A percentile compares a stretch with the other conserved stretches of the same genome.
phyloP scores from a whole-genome alignment of 1,140 invertebrate species.

The Drosophila equinoxialis region DNA sequence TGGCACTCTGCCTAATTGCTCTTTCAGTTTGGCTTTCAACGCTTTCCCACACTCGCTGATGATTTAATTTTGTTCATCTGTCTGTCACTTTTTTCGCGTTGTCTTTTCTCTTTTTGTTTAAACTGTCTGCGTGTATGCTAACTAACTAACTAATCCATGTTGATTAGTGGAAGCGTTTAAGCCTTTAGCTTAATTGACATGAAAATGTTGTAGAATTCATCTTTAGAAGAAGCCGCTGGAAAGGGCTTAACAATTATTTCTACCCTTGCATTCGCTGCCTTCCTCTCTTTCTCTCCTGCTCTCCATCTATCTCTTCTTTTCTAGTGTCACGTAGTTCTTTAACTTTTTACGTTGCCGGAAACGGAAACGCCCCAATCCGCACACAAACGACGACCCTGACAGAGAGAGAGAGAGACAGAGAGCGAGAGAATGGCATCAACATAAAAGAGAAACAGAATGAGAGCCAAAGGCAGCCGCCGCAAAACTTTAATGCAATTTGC shows the following conservation, averaged over 20 bases:
- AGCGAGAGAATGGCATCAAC: not conserved
- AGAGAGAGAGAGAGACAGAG: not conserved
- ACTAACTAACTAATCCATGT: slow-evolving; percentile 14
- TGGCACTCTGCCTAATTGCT: slow-evolving; percentile 71
- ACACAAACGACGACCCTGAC: slow-evolving; percentile 32
- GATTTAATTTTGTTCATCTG: slow-evolving; percentile 1
- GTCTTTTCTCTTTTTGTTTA: slow-evolving; percentile 21
- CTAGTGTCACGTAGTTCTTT: slow-evolving; percentile 62
- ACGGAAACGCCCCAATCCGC: slow-evolving; percentile 47
- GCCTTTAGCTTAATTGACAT: slow-evolving; percentile 8
- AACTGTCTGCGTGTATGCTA: slow-evolving; percentile 1
- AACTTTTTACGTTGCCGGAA: slow-evolving; percentile 69
- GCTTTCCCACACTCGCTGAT: not conserved
- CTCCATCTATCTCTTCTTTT: not conserved
- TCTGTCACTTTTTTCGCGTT: slow-evolving; percentile 30
- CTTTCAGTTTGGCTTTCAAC: slow-evolving; percentile 14
- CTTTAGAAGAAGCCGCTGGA: not conserved
- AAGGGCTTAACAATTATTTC: slow-evolving; percentile 32
- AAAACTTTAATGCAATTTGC: slow-evolving; percentile 69
- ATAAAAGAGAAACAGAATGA: too few species aligned
- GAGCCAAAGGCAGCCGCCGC: slow-evolving; percentile 14
- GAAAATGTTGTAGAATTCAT: slow-evolving; percentile 6
- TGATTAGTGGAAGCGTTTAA: slow-evolving; percentile 5
- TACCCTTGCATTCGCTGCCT: not conserved
- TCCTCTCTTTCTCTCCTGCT: not conserved